A percentile compares a stretch with the other conserved stretches of the same genome.
Conservation (phyloP, 2,113 vertebrate species). For the Percopsis transmontana region DNA sequence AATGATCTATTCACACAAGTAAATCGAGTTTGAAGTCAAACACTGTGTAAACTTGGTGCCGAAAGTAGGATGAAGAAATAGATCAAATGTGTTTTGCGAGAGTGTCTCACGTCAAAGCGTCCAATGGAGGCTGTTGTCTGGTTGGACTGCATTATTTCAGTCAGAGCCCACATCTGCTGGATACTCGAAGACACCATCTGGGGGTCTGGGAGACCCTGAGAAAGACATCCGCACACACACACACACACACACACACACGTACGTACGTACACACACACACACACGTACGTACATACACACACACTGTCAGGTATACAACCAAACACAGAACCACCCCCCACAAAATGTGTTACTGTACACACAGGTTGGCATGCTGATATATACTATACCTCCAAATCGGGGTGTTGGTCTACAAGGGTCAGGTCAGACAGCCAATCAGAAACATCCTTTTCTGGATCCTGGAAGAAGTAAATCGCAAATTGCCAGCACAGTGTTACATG, state of each 20-base stretch:
- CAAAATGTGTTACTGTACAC: not conserved
- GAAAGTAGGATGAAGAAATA: too few species aligned
- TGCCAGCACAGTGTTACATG: too few species aligned
- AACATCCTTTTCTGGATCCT: slow-evolving; percentile 85
- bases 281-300: not conserved
- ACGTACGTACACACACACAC: not conserved
- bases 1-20: not conserved
- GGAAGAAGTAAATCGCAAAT: too few species aligned
- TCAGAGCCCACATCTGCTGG: slow-evolving; percentile 98
- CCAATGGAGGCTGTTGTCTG: slow-evolving; percentile 87
- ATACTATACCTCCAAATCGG: slow-evolving; percentile 80
- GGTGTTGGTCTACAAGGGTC: slow-evolving; percentile 78
- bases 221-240: not conserved
- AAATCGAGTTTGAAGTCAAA: not conserved
- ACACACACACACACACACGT: not conserved
- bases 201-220: slow-evolving; percentile 87
- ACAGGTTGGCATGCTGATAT: not conserved
- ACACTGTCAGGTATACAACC: not conserved
- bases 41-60: not conserved
- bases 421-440: slow-evolving; percentile 90
- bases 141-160: slow-evolving; percentile 90
- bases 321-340: not conserved
- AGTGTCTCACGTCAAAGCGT: slow-evolving; percentile 90
- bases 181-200: slow-evolving; percentile 87
- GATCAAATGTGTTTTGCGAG: not conserved